Evolutionary conservation across 2,888 invertebrate species (phyloP).

Genomic region (Perithous albicinctus): DNA sequence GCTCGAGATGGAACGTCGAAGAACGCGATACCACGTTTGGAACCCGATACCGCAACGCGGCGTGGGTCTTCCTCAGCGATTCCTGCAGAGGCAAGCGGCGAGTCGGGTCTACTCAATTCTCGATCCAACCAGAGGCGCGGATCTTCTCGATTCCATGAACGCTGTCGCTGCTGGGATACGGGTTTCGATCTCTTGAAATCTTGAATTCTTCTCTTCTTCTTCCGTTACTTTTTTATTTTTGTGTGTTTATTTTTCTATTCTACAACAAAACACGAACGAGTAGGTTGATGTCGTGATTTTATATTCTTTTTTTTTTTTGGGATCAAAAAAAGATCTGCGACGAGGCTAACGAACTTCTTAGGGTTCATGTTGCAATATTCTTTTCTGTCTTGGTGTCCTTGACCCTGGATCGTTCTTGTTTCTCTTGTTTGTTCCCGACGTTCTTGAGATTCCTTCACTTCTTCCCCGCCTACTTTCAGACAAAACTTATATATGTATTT

Average conservation of each 20-base stretch:
- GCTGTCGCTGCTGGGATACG: constrained; percentile 22
- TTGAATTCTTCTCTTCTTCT: not conserved
- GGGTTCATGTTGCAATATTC: not conserved
- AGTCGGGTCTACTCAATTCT: constrained; percentile 41
- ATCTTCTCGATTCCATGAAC: constrained; percentile 55
- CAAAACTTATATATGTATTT: not conserved
- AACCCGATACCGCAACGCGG: constrained; percentile 76
- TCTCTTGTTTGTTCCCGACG: constrained; percentile 8
- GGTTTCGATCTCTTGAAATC: constrained; percentile 58
- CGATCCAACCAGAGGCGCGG: constrained; percentile 31
- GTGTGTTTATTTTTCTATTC: not conserved
- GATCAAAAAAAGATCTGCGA: constrained; percentile 1
- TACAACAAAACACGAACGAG: constrained; percentile 10
- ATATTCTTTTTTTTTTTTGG: not conserved
- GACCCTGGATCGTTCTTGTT: constrained; percentile 58
- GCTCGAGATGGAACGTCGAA: constrained; percentile 78
- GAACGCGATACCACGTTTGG: constrained; percentile 79
- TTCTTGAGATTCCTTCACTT: not conserved
- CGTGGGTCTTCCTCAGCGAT: constrained; percentile 46
- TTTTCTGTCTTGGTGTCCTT: constrained; percentile 68
- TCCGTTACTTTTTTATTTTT: constrained; percentile 5
- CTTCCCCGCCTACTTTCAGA: not conserved
- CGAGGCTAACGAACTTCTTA: constrained; percentile 53
- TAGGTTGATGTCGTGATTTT: constrained; percentile 39
- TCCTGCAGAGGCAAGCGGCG: constrained; percentile 15